Evolutionary conservation across 1,140 invertebrate species (phyloP).

Genomic region (Drosophila funebris): DNA sequence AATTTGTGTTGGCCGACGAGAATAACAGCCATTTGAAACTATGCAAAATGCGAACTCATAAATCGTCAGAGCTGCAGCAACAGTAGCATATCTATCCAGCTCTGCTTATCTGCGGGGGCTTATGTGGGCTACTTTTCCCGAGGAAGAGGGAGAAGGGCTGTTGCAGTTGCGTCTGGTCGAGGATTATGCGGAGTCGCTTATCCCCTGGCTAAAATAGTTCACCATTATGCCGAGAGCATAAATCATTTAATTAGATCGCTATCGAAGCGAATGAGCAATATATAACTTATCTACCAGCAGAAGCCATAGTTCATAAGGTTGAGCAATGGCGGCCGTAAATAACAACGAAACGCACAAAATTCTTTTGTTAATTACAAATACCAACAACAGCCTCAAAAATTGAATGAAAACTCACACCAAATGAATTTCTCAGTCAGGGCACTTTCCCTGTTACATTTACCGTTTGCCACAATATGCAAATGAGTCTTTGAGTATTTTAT

Average conservation of each 20-base stretch:
- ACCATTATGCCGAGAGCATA: slow-evolving; percentile 57
- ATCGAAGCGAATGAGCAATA: slow-evolving; percentile 29
- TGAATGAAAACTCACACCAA: slow-evolving; percentile 36
- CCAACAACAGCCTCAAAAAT: slow-evolving; percentile 42
- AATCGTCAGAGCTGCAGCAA: slow-evolving; percentile 54
- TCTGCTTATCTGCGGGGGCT: slow-evolving; percentile 19
- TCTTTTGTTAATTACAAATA: slow-evolving; percentile 69
- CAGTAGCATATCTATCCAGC: slow-evolving; percentile 18
- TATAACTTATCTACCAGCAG: slow-evolving; percentile 40
- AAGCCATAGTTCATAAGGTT: slow-evolving; percentile 56
- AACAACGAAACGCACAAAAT: slow-evolving; percentile 34
- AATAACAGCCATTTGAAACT: slow-evolving; percentile 67
- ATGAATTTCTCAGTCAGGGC: slow-evolving; percentile 10
- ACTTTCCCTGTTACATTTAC: slow-evolving; percentile 67
- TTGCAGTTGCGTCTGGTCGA: slow-evolving; percentile 8
- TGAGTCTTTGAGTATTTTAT: slow-evolving; percentile 58
- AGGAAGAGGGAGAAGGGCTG: not conserved
- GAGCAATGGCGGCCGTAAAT: slow-evolving; percentile 52
- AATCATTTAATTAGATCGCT: slow-evolving; percentile 69
- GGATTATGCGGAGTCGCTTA: slow-evolving; percentile 55
- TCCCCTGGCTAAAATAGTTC: slow-evolving; percentile 50
- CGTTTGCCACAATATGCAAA: slow-evolving; percentile 65
- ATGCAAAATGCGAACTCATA: slow-evolving; percentile 74
- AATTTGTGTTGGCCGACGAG: slow-evolving; percentile 32
- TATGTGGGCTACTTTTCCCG: not conserved